Evolutionary conservation across 2,888 invertebrate genomes (phyloP), one percentile per base, ranked within the genome.

Genomic region (Aphidius colemani): DNA sequence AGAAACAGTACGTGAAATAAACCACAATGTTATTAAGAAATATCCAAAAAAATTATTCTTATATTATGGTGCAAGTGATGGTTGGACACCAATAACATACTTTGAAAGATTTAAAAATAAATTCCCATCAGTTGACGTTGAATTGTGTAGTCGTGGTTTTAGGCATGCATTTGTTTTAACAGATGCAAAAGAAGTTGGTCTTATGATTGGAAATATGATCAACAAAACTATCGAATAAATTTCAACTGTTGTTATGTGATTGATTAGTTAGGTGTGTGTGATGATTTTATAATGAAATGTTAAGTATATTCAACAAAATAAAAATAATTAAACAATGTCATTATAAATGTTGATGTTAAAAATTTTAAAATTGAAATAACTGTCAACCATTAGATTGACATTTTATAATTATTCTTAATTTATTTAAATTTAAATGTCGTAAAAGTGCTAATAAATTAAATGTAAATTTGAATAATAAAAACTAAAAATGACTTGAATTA

Each of bases 151-250:
- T 18, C 81, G 85, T 55, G 85, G 86, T 18, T 87, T 87, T 72
- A 85, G 86, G 44, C 96, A 97, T 83, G 89, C 93, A 4, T 97
- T 95, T 86, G 93, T 95, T 6, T 78, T 96, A 49, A 85, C 86
- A 53, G 83, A 86, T 49, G 88, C 90, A 2, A 78, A 83, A 58
- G 82, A 83, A 70, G 85, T 93, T 75, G 91, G 80, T 11, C 63
- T 72, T 11, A 72, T 80, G 57, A 66, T 81, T 48, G 81, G 76
- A 0, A 75, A 78, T 64, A 50, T 74, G 56, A 78, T 82, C 53
- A 76, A 71, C 30, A 71, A 77, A 60, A 70, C 66, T 11, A 75
- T 78, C 11, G 6, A 57, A 46, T 57, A 8, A 46, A 2, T 13
- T 48, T 46, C 6, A 57, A 39, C 0, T 30, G 30, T 46, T 48